Evolutionary conservation across 2,797 vertebrate genomes (phyloP), one percentile per base, ranked within the genome.

Genomic region (Phoxinus dragarum): DNA sequence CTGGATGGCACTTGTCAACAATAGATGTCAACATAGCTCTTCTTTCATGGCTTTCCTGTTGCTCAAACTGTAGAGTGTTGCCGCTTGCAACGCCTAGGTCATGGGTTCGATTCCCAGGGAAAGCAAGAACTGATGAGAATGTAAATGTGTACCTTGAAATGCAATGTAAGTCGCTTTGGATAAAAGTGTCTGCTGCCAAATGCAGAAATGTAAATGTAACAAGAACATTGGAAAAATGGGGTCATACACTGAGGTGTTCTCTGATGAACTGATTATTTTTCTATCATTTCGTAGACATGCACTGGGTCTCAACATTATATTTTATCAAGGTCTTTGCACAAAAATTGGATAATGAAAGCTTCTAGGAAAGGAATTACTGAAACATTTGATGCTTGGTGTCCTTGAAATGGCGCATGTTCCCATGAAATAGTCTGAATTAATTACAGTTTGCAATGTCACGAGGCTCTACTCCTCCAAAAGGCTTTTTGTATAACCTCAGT

Each of bases 401-500:
- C 61, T 77, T 84, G 61, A 67, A 68, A 54, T 4, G 0, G 17
- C 12, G 6, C 64, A 31, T 66, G 61, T 54, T 82, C 42, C n/a
- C 31, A n/a, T 80, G 78, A 21, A 47, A 19, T 10, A 31, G 61
- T 66, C 23, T 40, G 73, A 67, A 84, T 76, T 84, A 68, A 83
- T 74, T 76, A 47, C 23, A 83, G 36, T 61, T 75, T 84, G n/a
- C 23, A 4, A 31, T 61, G 27, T 61, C 68, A 34, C 38, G 3
- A 66, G 61, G 47, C 17, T 47, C 44, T 68, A 54, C 72, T 52
- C 21, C 71, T 66, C 42, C 31, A 31, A 31, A 67, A 19, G 27
- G 23, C 34, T 67, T 64, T 82, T 42, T 66, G 9, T 38, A 14
- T 52, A 52, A 52, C 44, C n/a, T 66, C 34, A 67, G 23, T 67